Evolutionary conservation across 2,113 vertebrate genomes (phyloP).

Genomic region (Asarcornis scutulata): DNA sequence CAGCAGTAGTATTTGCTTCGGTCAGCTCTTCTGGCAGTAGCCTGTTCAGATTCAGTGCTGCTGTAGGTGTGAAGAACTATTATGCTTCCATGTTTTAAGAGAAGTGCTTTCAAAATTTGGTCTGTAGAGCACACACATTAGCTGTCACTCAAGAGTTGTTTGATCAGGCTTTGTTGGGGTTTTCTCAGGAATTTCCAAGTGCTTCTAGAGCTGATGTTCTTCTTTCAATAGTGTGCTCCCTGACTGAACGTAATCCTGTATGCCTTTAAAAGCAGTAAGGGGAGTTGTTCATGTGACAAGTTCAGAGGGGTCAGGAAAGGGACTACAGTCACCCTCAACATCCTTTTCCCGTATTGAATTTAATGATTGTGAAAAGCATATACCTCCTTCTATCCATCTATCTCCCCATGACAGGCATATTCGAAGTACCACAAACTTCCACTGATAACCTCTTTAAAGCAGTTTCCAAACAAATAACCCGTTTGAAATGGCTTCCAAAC

Average conservation of each 20-base stretch:
- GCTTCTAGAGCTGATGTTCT: not conserved
- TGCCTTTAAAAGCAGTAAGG: not conserved
- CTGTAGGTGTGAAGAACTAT: not conserved
- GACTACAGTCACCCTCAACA: not conserved
- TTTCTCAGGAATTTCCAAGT: not conserved
- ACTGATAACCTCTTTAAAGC: not conserved
- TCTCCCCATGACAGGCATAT: not conserved
- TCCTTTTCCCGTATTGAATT: not conserved
- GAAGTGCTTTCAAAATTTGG: not conserved
- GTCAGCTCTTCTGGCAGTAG: not conserved
- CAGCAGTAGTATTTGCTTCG: not conserved
- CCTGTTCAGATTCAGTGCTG: not conserved
- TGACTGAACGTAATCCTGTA: not conserved
- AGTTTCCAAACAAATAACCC: not conserved
- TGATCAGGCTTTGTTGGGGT: not conserved
- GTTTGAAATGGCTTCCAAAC: not conserved
- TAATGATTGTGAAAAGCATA: not conserved
- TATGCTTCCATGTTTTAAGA: not conserved
- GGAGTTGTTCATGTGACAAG: not conserved
- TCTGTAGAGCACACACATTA: fast-evolving
- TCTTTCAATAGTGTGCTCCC: not conserved
- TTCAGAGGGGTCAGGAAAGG: not conserved
- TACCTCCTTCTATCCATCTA: not conserved
- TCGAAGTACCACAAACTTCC: fast-evolving
- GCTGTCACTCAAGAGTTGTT: not conserved